A percentile compares a stretch with the other conserved stretches of the same genome.
These are phyloP conservation scores for Pygmarrhopalites habei DNA, from an alignment of 1,140 invertebrate genomes.

Conservation along the genomic window DNA sequence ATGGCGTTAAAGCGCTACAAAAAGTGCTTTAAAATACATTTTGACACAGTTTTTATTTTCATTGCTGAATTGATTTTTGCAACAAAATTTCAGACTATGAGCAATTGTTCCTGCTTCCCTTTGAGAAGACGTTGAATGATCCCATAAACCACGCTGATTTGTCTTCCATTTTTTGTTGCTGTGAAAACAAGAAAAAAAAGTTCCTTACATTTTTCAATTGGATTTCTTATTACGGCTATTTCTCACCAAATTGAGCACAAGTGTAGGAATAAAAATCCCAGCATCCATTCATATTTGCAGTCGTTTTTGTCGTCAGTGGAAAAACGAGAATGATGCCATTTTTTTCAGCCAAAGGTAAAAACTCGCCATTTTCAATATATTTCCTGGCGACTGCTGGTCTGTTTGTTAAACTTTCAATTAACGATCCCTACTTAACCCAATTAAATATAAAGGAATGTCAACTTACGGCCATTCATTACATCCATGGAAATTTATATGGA, in stretches of 20 bases:
- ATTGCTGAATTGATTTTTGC: no score
- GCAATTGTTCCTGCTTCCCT: no score
- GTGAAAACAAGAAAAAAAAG: conserved; percentile 13
- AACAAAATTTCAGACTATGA: no score
- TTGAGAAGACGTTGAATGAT: conserved; percentile 22
- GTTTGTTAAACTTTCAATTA: conserved; percentile 1
- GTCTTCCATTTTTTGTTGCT: conserved; percentile 27
- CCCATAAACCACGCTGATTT: conserved; percentile 21
- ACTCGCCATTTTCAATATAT: conserved; percentile 25
- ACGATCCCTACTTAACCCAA: neutral
- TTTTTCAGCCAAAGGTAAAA: conserved; percentile 22
- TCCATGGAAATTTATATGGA: conserved; percentile 34
- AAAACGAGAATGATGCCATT: conserved; percentile 26
- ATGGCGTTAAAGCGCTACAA: no score
- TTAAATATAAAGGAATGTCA: neutral
- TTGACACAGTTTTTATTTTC: no score
- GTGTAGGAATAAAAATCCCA: conserved; percentile 36
- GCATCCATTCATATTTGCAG: conserved; percentile 24
- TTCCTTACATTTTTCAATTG: neutral
- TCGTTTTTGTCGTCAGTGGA: conserved; percentile 23
- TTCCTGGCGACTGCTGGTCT: conserved; percentile 15
- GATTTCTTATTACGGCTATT: conserved; percentile 2
- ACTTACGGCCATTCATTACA: conserved; percentile 33
- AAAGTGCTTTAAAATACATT: no score
- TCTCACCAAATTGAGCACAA: conserved; percentile 21